Evolutionary conservation across 1,140 invertebrate species (phyloP), one percentile per base, ranked within the genome.

Genomic region (Drosophila truncata): DNA sequence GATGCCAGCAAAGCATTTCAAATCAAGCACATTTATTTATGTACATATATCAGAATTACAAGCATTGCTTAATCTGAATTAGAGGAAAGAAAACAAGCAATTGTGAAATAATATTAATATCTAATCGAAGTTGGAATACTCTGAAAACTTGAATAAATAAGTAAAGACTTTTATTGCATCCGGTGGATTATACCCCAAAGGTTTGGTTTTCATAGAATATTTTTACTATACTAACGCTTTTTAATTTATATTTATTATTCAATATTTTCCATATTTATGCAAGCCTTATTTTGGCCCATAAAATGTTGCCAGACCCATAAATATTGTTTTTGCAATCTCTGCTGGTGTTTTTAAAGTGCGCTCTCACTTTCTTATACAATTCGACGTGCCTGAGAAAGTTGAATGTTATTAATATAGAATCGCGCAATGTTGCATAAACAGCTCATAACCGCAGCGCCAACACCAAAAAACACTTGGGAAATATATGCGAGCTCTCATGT

Each of bases 351-450:
- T 41, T 31, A 23, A 31, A 61, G 16, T 31, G 27, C 54, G 11
- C 25, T 60, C 5, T 11, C 37, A 44, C 27, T 62, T 69, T 35
- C 29, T 13, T n/a, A 7, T 13, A 31, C 18, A n/a, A 31, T 18
- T 31, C 31, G 18, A 47, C 20, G 27, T 29, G 37, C 47, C 63
- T 20, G 37, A 37, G 63, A 55, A 29, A 37, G 47, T 41, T 50
- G 47, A 39, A 73, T 71, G 41, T 25, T 37, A 37, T 54, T 29
- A 44, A 31, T 54, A 74, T 74, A 44, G 20, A 74, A 63, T 74
- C 70, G 71, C 70, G 70, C 58, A 77, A 78, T 67, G 37, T 78
- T 78, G 73, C 74, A 78, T 78, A 78, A 77, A 60, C 73, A 77
- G 63, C 74, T 78, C 63, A 78, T 78, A 78, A 77, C 74, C 74